Base-by-base conservation (phyloP, 2,797 vertebrate genomes). In the Atherinosoma microstoma region DNA sequence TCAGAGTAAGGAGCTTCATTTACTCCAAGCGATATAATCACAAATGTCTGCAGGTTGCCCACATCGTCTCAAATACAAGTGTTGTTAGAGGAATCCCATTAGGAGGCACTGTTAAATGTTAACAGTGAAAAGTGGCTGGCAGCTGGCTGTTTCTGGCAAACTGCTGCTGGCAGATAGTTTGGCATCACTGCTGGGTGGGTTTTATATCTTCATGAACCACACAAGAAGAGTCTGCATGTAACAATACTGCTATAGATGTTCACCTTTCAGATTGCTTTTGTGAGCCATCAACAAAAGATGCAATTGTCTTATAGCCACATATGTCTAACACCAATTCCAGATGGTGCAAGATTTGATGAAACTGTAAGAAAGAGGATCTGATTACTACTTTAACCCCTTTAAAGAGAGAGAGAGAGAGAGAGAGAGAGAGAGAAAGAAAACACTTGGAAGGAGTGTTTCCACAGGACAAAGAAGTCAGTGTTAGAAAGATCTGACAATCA, bases 1-100 rank as follows among this genome's bases (percentile, higher is more conserved):
- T 93, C 88, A 91, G 91, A 92, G 91, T 84, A 72, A 87, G 84
- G 88, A 89, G 85, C 92, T 94, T 94, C 87, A 94, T 95, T 94
- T 94, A 94, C 88, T 92, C 84, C 30, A 58, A 70, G 84, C 74
- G 94, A 95, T 95, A 92, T 82, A 93, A 95, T 95, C 94, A 73
- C 88, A 89, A 80, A 89, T 90, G 89, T 89, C 91, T 93, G 89
- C 92, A 90, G 73, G 87, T 89, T 91, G 88, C 85, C 80, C 86
- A 75, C 84, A 87, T 90, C 91, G 82, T 92, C 85, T 90, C 84
- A 85, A 93, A 90, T 84, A 84, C 86, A 85, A 89, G 66, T 76
- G 75, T 83, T 92, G 91, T 92, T 82, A 79, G 80, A 84, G 70
- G 67, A 79, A 74, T 94, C 94, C 93, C 93, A 65, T 30, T 91